phyloP scores from a whole-genome alignment of 2,888 invertebrate genomes.

The Prosapia bicincta region DNA sequence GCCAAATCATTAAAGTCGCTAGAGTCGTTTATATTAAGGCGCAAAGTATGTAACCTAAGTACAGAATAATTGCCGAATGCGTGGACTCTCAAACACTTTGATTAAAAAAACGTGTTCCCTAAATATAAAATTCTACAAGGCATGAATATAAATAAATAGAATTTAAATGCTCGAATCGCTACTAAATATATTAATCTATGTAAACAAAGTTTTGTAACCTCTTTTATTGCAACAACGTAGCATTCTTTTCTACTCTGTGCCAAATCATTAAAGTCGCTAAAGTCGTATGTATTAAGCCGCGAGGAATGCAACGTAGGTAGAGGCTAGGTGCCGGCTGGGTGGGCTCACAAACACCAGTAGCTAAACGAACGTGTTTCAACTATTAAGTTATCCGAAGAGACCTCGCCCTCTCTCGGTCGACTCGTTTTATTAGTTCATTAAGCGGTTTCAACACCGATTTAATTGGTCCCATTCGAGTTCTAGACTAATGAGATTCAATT shows the following conservation, averaged over 20 bases:
- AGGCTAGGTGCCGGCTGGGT: neutral
- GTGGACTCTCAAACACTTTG: too few species aligned
- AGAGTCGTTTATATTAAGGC: neutral
- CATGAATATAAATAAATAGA: too few species aligned
- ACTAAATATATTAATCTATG: too few species aligned
- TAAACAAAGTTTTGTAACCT: too few species aligned
- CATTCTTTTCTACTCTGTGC: neutral
- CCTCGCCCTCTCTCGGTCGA: neutral
- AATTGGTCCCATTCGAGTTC: neutral
- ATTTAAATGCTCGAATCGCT: too few species aligned
- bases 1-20: neutral
- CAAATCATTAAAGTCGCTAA: neutral
- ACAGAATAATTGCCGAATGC: too few species aligned
- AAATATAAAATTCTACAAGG: too few species aligned
- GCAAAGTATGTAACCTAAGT: neutral
- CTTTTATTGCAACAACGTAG: neutral
- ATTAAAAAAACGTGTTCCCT: too few species aligned
- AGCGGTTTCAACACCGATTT: neutral
- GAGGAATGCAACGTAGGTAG: neutral
- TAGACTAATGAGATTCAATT: neutral
- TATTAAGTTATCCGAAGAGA: neutral
- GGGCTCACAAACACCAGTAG: neutral
- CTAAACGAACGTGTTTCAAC: neutral
- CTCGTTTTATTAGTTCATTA: slow-evolving; percentile 2
- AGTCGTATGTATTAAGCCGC: neutral